Percentiles rank a stretch among this genome's conserved stretches.
phyloP scores from a whole-genome alignment of 2,113 vertebrate genomes.

The Alligator sinensis region DNA sequence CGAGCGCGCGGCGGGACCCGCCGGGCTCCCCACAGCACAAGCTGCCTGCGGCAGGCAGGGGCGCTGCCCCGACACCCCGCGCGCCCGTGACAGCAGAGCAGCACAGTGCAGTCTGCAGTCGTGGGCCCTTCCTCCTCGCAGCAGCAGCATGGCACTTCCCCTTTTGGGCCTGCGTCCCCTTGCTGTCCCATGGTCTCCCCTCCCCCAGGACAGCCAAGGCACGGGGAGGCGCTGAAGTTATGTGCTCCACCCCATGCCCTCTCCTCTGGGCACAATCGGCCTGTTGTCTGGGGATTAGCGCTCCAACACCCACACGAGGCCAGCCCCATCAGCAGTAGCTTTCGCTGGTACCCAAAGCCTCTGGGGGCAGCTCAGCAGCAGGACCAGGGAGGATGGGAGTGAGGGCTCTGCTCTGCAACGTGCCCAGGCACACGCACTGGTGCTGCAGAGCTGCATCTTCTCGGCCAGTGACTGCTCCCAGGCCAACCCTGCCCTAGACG shows the following conservation, averaged over 20 bases:
- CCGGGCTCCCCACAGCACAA: not conserved
- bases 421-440: too few relatives aligned
- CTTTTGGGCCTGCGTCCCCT: rapidly evolving
- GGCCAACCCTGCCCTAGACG: not conserved
- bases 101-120: not conserved
- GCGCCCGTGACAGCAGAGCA: too few relatives aligned
- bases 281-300: not conserved
- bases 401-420: too few relatives aligned
- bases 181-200: not conserved
- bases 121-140: too few relatives aligned
- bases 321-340: not conserved
- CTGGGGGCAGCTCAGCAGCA: too few relatives aligned
- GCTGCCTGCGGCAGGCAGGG: not conserved
- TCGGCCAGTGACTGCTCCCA: not conserved
- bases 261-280: rapidly evolving
- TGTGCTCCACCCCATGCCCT: not conserved
- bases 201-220: not conserved
- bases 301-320: not conserved
- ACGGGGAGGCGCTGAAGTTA: not conserved
- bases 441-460: too few relatives aligned
- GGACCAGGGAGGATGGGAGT: too few relatives aligned
- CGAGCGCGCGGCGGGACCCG: not conserved
- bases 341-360: too few relatives aligned
- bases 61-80: not conserved
- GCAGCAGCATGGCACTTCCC: not conserved